phyloP scores from a whole-genome alignment of 30 jellyfish, hydroid and myxozoan species.

The Calvadosia cruxmelitensis region DNA sequence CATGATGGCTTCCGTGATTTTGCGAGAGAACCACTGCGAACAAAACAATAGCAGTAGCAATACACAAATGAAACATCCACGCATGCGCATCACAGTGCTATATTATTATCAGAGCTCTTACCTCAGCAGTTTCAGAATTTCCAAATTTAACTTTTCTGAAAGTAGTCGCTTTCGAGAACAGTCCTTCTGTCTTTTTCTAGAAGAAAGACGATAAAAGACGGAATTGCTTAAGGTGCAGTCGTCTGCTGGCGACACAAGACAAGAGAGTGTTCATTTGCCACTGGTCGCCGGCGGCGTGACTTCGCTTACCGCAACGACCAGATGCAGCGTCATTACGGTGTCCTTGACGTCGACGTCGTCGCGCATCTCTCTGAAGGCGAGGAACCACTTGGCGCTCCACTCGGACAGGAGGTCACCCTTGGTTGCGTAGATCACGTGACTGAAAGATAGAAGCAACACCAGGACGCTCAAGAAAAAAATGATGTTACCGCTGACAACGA shows the following conservation, averaged over 20 bases:
- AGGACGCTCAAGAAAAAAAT: not conserved
- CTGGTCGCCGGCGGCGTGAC: no score
- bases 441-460: conserved; percentile 1
- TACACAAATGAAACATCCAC: not conserved
- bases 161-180: not conserved
- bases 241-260: no score
- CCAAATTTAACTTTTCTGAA: not conserved
- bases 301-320: conserved; percentile 42
- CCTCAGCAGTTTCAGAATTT: not conserved
- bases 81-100: not conserved
- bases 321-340: conserved; percentile 36
- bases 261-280: no score
- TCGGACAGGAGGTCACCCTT: conserved; percentile 66
- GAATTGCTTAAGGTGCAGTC: no score
- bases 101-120: not conserved
- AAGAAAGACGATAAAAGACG: no score
- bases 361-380: conserved; percentile 55
- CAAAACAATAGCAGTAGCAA: not conserved
- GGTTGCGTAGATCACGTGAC: conserved; percentile 43
- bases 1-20: not conserved
- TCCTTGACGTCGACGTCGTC: conserved; percentile 46
- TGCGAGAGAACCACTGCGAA: conserved; percentile 1
- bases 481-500: not conserved
- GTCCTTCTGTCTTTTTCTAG: not conserved
- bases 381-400: conserved; percentile 68